Evolutionary conservation across 2,888 invertebrate species (phyloP).

Genomic region (Ochlodes sylvanus): DNA sequence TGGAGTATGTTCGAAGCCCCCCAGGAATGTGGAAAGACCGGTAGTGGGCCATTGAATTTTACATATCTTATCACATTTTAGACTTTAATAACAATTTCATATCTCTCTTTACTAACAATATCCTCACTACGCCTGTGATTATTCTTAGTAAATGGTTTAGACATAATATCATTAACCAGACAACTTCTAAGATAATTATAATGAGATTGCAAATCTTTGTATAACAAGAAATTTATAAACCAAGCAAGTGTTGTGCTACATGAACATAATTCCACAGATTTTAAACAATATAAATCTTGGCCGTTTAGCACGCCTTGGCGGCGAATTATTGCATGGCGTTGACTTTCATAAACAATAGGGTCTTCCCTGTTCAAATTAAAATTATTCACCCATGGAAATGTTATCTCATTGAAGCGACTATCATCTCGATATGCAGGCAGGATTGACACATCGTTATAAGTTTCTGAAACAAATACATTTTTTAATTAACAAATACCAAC

Average conservation of each 20-base stretch:
- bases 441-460: constrained; percentile 4
- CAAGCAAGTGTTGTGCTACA: constrained; percentile 31
- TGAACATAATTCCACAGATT: constrained; percentile 12
- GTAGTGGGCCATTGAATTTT: too few relatives aligned
- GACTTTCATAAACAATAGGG: not conserved
- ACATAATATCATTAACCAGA: constrained; percentile 19
- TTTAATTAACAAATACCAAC: too few relatives aligned
- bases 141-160: not conserved
- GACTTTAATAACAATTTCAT: constrained; percentile 3
- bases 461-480: constrained; percentile 24
- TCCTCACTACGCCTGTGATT: not conserved
- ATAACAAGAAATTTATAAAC: constrained; percentile 38
- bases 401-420: constrained; percentile 28
- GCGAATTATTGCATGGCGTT: not conserved
- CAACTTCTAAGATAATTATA: constrained; percentile 65
- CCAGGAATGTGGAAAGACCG: too few relatives aligned
- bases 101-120: not conserved
- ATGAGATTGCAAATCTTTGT: constrained; percentile 36
- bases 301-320: constrained; percentile 20
- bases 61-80: not conserved
- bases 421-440: constrained; percentile 21
- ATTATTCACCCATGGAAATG: constrained; percentile 23
- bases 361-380: not conserved
- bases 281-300: constrained; percentile 33
- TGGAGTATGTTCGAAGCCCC: too few relatives aligned